Conservation (phyloP, 2,113 vertebrate genomes). For the Sorex araneus region DNA sequence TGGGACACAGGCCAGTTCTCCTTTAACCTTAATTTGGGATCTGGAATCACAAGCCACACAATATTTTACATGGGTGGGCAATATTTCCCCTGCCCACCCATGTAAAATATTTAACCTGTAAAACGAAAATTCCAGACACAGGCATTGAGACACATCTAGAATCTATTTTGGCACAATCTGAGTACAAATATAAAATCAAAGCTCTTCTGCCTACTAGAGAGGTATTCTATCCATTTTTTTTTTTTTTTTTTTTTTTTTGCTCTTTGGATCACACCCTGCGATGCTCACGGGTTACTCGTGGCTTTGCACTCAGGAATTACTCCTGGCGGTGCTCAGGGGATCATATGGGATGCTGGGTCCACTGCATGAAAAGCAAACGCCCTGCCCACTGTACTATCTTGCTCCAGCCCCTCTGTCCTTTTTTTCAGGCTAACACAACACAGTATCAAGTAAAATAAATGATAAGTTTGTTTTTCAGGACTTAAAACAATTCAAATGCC, state of each 20-base stretch:
- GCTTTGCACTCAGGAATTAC: too few relatives aligned
- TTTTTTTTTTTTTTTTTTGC: too few relatives aligned
- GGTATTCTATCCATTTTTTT: not conserved
- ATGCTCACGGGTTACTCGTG: too few relatives aligned
- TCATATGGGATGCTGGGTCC: too few relatives aligned
- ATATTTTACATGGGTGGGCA: conserved; percentile 12
- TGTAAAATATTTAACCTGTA: conserved; percentile 34
- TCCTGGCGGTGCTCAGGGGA: too few relatives aligned
- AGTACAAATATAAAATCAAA: conserved; percentile 67
- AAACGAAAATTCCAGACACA: conserved; percentile 62
- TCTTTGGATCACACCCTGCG: too few relatives aligned
- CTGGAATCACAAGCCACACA: conserved; percentile 42
- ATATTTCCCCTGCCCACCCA: not conserved
- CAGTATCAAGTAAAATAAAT: conserved; percentile 1
- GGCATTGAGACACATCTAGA: not conserved
- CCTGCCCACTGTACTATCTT: too few relatives aligned
- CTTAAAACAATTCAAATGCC: not conserved
- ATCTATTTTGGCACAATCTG: conserved; percentile 2
- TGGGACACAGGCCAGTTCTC: not conserved
- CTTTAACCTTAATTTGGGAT: conserved; percentile 61
- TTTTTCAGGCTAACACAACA: not conserved
- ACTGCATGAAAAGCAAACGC: too few relatives aligned
- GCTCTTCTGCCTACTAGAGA: conserved; percentile 20
- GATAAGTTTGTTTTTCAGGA: not conserved
- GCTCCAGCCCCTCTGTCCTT: too few relatives aligned